Evolutionary conservation across 1,140 invertebrate genomes (phyloP), one percentile per base, ranked within the genome.

Genomic region (Aphelinus certus): DNA sequence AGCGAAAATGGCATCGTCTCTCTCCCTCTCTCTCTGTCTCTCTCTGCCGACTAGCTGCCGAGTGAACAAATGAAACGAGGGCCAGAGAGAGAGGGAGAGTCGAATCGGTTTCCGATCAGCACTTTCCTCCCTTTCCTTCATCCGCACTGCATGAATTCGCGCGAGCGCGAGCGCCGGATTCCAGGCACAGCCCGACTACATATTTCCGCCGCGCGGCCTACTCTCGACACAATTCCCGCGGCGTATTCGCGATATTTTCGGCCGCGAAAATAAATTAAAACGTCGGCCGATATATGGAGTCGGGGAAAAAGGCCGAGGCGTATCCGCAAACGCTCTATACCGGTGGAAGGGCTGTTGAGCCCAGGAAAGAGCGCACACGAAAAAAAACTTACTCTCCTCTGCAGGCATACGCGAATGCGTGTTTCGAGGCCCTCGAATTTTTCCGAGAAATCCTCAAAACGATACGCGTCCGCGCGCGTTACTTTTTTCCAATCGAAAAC

Each of bases 211-310:
- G 7, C 9, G 56, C 46, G 43, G 46, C 46, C 55, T 7, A 49
- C 57, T 61, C 7, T 60, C 51, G 3, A 45, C 47, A 53, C 56
- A 46, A 58, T 60, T 73, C 57, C 49, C 56, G 47, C 3, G 26
- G 70, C 51, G 61, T 48, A 55, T 48, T 46, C 43, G 62, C 53
- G 55, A 73, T 69, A 60, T 57, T 66, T 57, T 45, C 56, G 42
- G 45, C 3, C 7, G 55, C 55, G 72, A 75, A 77, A 80, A 77
- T 72, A 77, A 76, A 76, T 77, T 78, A 78, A 77, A 71, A 77
- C 61, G 46, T 43, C 58, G 68, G 53, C 46, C 56, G 46, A 60
- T 56, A 47, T 51, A 26, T 26, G 26, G 26, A 26, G 26, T 26
- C 26, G 26, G 26, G 26, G 26, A 26, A 26, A 26, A 26, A 26